A percentile compares a stretch with the other conserved stretches of the same genome.
phyloP scores from a whole-genome alignment of 2,113 vertebrate species.

The Phrynocephalus versicolor region DNA sequence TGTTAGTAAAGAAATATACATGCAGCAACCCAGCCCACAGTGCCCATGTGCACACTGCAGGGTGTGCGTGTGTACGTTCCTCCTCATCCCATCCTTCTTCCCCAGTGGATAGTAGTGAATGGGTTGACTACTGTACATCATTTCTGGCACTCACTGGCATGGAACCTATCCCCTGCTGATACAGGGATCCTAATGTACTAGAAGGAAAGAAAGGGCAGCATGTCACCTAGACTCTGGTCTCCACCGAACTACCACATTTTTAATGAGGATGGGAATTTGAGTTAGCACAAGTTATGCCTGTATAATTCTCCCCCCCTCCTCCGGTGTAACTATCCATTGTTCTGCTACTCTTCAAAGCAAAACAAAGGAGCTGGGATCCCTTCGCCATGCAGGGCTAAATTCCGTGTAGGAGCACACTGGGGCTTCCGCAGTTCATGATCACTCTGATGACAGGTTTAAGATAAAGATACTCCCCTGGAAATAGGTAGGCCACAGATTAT shows the following conservation, averaged over 20 bases:
- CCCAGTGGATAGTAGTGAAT: no score
- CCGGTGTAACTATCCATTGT: constrained; percentile 4
- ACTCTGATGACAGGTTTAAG: background rate
- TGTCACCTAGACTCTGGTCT: background rate
- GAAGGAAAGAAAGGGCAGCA: no score
- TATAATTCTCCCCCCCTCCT: background rate
- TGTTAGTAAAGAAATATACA: background rate
- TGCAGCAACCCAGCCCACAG: background rate
- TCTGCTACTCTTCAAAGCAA: constrained; percentile 13
- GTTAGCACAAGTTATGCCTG: background rate
- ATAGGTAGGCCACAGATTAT: background rate
- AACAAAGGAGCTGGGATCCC: background rate
- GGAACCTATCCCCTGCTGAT: no score
- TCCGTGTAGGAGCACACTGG: accelerated
- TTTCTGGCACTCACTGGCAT: no score
- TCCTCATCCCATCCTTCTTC: no score
- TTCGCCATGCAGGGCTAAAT: background rate
- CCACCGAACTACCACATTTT: background rate
- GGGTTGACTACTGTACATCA: no score
- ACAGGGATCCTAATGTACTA: no score
- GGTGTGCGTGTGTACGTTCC: no score
- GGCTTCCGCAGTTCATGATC: background rate
- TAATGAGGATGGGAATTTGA: background rate
- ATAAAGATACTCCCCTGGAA: background rate
- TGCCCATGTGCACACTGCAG: no score